Percentiles rank a stretch among this genome's conserved stretches.
Conservation (phyloP, 30 jellyfish, hydroid and myxozoan genomes). For the Aurelia sp. region DNA sequence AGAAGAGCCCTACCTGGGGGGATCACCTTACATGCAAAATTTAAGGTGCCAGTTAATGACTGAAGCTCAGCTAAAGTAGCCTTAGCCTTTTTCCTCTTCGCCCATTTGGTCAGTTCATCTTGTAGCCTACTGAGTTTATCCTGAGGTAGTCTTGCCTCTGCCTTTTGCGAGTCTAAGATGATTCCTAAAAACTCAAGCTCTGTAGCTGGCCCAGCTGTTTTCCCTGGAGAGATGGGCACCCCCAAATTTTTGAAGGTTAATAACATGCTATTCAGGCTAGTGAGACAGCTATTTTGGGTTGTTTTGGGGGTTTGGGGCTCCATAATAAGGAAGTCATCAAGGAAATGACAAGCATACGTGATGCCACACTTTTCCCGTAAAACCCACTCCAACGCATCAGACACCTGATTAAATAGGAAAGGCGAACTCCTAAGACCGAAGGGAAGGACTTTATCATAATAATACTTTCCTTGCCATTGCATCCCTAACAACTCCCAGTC, state of each 20-base stretch:
- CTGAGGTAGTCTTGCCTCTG: slow-evolving; percentile 50
- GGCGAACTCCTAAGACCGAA: slow-evolving; percentile 15
- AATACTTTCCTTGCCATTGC: slow-evolving; percentile 9
- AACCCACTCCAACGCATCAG: slow-evolving; percentile 25
- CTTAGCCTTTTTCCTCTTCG: background rate
- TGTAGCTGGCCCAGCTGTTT: slow-evolving; percentile 82
- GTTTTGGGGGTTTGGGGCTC: background rate
- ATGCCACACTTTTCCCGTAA: background rate
- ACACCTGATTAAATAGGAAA: slow-evolving; percentile 7
- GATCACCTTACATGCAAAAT: slow-evolving; percentile 74
- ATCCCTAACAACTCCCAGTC: slow-evolving; percentile 33
- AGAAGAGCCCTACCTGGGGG: slow-evolving; percentile 24
- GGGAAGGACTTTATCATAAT: slow-evolving; percentile 14
- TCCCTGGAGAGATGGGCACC: slow-evolving; percentile 55
- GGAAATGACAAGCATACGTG: slow-evolving; percentile 4
- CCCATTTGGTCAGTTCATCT: background rate
- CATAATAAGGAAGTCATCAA: slow-evolving; percentile 22
- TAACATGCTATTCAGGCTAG: slow-evolving; percentile 3
- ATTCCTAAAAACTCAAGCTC: slow-evolving; percentile 57
- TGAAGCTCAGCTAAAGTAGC: slow-evolving; percentile 63
- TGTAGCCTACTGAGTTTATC: slow-evolving; percentile 48
- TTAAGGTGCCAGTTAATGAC: slow-evolving; percentile 65
- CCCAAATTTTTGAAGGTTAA: slow-evolving; percentile 28
- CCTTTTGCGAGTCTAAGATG: slow-evolving; percentile 30
- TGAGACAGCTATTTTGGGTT: background rate